Evolutionary conservation across 2,797 vertebrate species (phyloP).

Genomic region (Thripadectes ignobilis): DNA sequence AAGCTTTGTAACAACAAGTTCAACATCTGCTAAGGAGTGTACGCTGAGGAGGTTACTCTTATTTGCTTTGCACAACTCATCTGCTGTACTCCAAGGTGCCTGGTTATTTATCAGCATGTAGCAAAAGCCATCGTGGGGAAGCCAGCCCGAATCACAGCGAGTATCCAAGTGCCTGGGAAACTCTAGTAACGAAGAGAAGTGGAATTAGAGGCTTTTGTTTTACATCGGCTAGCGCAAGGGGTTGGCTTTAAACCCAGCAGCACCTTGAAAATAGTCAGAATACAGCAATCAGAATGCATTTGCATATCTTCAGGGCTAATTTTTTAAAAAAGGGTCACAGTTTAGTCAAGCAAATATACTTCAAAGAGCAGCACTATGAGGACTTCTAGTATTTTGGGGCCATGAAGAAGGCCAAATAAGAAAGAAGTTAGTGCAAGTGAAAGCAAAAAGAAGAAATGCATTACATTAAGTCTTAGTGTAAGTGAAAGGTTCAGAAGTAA

Average conservation of each 20-base stretch:
- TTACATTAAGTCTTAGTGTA: neutral
- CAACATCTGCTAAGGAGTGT: constrained; percentile 87
- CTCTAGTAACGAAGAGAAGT: constrained; percentile 69
- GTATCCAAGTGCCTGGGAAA: constrained; percentile 80
- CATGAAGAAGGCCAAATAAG: neutral
- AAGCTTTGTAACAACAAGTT: constrained; percentile 85
- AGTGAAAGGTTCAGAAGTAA: neutral
- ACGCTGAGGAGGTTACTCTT: constrained; percentile 83
- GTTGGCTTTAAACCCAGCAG: neutral
- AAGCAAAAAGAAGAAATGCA: neutral
- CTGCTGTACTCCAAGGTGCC: constrained; percentile 72
- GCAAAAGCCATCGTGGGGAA: constrained; percentile 86
- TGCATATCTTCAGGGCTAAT: neutral
- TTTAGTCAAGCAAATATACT: neutral
- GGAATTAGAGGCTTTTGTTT: constrained; percentile 38
- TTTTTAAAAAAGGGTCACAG: neutral
- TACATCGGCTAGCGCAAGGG: neutral
- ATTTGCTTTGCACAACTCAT: constrained; percentile 68
- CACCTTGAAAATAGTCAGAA: constrained; percentile 24
- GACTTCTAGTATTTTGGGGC: neutral
- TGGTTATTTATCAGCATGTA: constrained; percentile 78
- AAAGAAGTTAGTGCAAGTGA: neutral
- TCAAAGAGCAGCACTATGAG: neutral
- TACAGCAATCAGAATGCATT: neutral
- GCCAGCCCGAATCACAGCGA: constrained; percentile 82